Conservation (phyloP, 1,140 invertebrate species). For the Colletes latitarsis region DNA sequence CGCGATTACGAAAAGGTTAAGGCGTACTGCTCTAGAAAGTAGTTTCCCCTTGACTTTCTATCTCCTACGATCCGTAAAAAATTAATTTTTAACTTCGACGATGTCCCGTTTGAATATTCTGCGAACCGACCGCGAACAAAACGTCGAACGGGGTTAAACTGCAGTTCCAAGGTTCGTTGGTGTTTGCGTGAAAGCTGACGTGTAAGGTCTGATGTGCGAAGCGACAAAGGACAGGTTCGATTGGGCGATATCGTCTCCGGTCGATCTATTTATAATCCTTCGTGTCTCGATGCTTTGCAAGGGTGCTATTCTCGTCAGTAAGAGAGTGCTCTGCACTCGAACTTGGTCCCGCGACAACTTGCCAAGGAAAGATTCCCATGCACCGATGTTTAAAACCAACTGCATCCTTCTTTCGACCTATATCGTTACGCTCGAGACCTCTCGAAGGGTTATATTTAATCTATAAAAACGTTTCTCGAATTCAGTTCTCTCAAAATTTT, state of each 20-base stretch:
- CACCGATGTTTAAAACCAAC: neutral
- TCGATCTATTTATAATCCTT: conserved; percentile 59
- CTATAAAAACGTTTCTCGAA: too few species aligned
- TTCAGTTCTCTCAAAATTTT: too few species aligned
- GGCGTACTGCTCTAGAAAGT: too few species aligned
- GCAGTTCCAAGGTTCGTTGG: neutral
- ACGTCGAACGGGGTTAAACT: too few species aligned
- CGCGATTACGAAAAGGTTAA: too few species aligned
- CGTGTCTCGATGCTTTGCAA: conserved; percentile 51
- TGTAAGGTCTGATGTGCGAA: neutral
- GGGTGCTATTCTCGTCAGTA: conserved; percentile 62
- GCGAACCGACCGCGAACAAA: too few species aligned
- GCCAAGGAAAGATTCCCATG: conserved; percentile 33
- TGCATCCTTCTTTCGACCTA: neutral
- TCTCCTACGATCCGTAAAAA: too few species aligned
- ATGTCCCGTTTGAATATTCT: too few species aligned
- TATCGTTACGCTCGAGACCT: neutral
- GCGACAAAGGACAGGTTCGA: conserved; percentile 47
- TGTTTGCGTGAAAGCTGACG: neutral
- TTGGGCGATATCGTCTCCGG: conserved; percentile 49
- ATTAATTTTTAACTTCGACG: too few species aligned
- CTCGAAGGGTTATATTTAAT: too few species aligned
- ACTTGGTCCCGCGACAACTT: conserved; percentile 47
- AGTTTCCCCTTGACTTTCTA: too few species aligned
- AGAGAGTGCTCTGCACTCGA: conserved; percentile 47